These are phyloP conservation scores for Rhipidura dahli DNA, from an alignment of 2,113 vertebrate genomes.

Conservation along the genomic window DNA sequence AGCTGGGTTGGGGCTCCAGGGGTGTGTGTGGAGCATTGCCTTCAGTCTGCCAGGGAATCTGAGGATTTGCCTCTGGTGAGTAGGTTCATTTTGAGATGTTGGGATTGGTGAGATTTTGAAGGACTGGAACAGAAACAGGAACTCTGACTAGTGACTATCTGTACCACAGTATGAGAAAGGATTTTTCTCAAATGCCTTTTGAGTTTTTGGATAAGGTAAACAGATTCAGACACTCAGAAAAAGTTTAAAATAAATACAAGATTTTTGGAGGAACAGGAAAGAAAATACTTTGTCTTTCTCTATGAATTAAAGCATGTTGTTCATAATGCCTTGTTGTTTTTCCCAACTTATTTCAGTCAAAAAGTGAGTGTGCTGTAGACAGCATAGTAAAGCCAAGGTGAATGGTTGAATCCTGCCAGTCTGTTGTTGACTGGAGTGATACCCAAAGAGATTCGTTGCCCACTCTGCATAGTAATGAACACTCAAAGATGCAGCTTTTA, in stretches of 20 bases:
- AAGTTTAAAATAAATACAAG: neutral
- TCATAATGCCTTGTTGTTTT: neutral
- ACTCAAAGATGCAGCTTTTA: conserved; percentile 13
- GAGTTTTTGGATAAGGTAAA: neutral
- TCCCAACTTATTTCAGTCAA: neutral
- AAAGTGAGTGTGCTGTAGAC: neutral
- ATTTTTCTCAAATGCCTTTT: neutral
- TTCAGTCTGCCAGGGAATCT: neutral
- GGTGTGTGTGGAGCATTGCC: too few species aligned
- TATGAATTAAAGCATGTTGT: neutral
- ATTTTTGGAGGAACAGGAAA: neutral
- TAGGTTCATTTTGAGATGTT: neutral
- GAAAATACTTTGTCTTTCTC: neutral
- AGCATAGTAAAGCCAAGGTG: neutral
- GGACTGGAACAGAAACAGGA: neutral
- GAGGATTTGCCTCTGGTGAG: neutral
- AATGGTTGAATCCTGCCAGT: neutral
- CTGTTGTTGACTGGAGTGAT: neutral
- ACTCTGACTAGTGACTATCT: neutral
- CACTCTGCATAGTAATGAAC: neutral
- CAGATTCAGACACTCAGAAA: neutral
- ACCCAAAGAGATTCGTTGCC: neutral
- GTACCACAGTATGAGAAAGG: neutral
- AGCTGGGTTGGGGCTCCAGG: neutral
- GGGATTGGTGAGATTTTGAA: neutral